These are phyloP conservation scores for Brachionus plicatilis DNA, from an alignment of 1,140 invertebrate genomes.

Conservation along the genomic window DNA sequence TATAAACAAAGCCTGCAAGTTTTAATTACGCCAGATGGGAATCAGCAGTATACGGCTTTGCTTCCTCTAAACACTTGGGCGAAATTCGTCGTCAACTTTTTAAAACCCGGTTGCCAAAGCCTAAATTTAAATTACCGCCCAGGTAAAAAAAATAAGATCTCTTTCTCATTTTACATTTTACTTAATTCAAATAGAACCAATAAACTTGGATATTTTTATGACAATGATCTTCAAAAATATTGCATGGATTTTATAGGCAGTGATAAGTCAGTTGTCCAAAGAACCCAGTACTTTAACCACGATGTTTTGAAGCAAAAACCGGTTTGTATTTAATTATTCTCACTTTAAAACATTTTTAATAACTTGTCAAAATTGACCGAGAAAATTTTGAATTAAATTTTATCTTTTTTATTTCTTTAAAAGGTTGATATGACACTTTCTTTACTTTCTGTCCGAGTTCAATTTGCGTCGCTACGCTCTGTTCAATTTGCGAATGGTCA, in stretches of 20 bases:
- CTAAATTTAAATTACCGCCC: constrained; percentile 58
- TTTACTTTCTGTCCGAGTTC: no score
- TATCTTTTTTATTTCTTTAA: no score
- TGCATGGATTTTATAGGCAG: constrained; percentile 74
- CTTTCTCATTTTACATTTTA: not conserved
- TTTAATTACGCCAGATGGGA: constrained; percentile 74
- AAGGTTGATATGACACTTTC: no score
- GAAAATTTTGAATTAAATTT: not conserved
- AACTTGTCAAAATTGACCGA: not conserved
- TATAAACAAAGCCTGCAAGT: not conserved
- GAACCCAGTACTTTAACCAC: constrained; percentile 70
- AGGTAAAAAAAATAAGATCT: constrained; percentile 41
- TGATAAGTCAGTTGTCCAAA: constrained; percentile 70
- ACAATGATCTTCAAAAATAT: constrained; percentile 39
- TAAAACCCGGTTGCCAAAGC: constrained; percentile 62
- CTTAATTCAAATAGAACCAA: not conserved
- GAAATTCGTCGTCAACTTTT: constrained; percentile 64
- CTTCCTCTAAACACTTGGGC: constrained; percentile 62
- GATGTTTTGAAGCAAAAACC: constrained; percentile 67
- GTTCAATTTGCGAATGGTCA: no score
- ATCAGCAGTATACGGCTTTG: constrained; percentile 69
- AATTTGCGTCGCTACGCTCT: no score
- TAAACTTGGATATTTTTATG: constrained; percentile 24
- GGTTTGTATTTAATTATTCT: constrained; percentile 46
- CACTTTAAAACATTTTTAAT: not conserved